Evolutionary conservation across 2,797 vertebrate species (phyloP), one percentile per base, ranked within the genome.

Genomic region (Cirrhinus molitorella): DNA sequence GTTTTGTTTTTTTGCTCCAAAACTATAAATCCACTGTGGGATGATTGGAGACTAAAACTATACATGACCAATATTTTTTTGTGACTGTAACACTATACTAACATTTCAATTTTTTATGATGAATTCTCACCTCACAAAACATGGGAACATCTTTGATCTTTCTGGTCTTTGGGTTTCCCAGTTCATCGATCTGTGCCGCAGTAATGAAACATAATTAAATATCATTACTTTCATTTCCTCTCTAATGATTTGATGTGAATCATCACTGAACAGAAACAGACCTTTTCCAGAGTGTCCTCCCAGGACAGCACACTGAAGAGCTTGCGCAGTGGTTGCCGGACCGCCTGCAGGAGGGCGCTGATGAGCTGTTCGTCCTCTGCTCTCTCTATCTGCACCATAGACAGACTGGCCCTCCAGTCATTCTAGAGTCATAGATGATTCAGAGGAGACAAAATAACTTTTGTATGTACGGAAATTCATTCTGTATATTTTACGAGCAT

Each of bases 371-470:
- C 95, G 28, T 97, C 97, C 23, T 96, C 93, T 9, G 51, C 74
- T 80, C 83, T 91, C 53, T 86, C 88, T 55, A 92, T 96, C 43
- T 96, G 92, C 80, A 98, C 86, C 0, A 97, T 85, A 67, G 94
- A 90, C 0, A 98, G 86, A 90, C 93, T 95, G 25, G 93, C 94
- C 67, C 87, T 92, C 98, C 98, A 99, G 0, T 93, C 90, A 11
- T 94, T 94, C 98, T 99, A 89, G 21, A 73, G 34, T 43, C 1
- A 76, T 71, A 3, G 31, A 73, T 40, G 23, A 51, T 51, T 75
- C 8, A 55, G 9, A 72, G 1, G 14, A 1, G 67, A 57, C 53
- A 61, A n/a, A n/a, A 73, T 31, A 8, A 9, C 3, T 16, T 16
- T 25, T 7, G 8, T 57, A 21, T 4, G 5, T 55, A 13, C 51